Evolutionary conservation across 2,113 vertebrate species (phyloP), one percentile per base, ranked within the genome.

Genomic region (Rhodinocichla rosea): DNA sequence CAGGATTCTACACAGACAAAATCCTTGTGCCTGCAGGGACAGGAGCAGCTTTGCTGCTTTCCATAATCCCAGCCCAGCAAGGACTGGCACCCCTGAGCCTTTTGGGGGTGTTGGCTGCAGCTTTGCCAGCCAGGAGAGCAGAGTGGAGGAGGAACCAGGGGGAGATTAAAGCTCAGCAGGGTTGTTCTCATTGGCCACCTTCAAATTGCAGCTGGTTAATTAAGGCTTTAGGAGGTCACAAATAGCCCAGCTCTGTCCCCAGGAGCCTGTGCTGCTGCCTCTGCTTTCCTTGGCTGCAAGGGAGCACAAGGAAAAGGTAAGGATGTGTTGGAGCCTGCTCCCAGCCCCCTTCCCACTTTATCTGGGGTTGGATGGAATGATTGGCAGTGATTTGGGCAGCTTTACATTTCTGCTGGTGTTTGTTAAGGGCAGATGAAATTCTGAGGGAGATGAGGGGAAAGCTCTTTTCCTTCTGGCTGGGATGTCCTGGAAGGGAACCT

Each of bases 151-250:
- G 64, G 83, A 91, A 24, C 47, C 35, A 0, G 18, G 50, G 92
- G 60, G 7, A 69, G 92, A 96, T 96, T 95, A 96, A 94, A 95
- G 78, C 49, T 64, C 69, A n/a, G 68, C 2, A 1, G 20, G 24
- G 33, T 1, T 6, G 11, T 87, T 94, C 74, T 86, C 84, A 97
- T 97, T 96, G 95, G 97, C 92, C 44, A 1, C 22, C 80, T 89
- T 42, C 30, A 65, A 77, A n/a, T 17, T 13, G 57, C 13, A 0
- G 35, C 84, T 81, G 0, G 0, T 73, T 90, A 74, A 92, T 96
- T 65, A 91, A 94, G 76, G 93, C 69, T 92, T 97, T 94, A 92
- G 71, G 50, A 83, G 88, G 55, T 92, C 78, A 82, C 75, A 94
- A 93, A 92, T 92, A 94, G 89, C 81, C 44, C 73, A 2, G 81